A percentile compares a stretch with the other conserved stretches of the same genome.
phyloP scores from a whole-genome alignment of 2,797 vertebrate species.

The Emydoidea blandingii region DNA sequence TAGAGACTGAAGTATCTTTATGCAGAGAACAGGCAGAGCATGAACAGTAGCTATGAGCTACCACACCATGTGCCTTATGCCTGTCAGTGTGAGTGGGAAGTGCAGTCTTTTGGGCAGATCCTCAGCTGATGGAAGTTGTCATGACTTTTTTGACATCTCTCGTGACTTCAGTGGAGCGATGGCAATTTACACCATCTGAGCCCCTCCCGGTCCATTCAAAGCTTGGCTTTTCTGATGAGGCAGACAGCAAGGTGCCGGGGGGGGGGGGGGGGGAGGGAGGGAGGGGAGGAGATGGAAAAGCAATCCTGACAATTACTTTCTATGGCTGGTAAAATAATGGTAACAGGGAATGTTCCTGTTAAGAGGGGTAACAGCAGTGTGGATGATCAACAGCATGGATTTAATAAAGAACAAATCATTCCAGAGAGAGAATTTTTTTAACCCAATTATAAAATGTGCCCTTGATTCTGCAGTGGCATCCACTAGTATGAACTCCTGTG shows the following conservation, averaged over 20 bases:
- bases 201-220: fast-evolving
- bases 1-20: not conserved
- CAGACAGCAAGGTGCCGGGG: not conserved
- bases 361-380: not conserved
- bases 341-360: not conserved
- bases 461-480: not conserved
- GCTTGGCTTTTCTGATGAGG: not conserved
- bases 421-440: not conserved
- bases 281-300: not conserved
- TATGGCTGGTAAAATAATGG: not conserved
- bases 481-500: not conserved
- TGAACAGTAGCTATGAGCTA: fast-evolving
- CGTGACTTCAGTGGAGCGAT: not conserved
- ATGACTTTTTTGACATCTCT: fast-evolving
- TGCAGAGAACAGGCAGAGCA: not conserved
- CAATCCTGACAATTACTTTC: not conserved
- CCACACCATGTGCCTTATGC: not conserved
- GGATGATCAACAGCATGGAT: fast-evolving
- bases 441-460: not conserved
- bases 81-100: fast-evolving
- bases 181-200: not conserved
- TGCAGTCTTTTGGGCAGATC: fast-evolving
- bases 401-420: constrained; percentile 15
- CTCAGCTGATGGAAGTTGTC: fast-evolving
- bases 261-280: too few species aligned